Evolutionary conservation across 2,113 vertebrate genomes (phyloP).

Genomic region (Tetraodon nigroviridis): DNA sequence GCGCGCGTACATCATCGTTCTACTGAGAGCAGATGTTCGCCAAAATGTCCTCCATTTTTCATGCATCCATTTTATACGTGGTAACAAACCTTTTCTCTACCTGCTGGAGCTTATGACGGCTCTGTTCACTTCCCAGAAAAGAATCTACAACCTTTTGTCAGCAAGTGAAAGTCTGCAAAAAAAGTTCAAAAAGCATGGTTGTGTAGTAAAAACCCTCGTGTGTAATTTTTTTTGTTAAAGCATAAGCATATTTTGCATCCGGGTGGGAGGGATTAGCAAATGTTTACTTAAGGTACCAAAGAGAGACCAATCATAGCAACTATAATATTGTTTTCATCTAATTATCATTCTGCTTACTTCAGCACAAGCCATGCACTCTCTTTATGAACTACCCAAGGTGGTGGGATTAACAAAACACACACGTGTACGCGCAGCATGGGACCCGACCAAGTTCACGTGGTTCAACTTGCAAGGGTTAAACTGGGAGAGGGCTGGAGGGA

Average conservation of each 20-base stretch:
- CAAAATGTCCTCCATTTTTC: constrained; percentile 25
- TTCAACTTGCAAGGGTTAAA: constrained; percentile 19
- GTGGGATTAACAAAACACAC: not conserved
- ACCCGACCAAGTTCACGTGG: constrained; percentile 11
- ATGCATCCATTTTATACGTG: constrained; percentile 2
- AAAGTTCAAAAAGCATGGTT: no score
- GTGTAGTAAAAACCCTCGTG: not conserved
- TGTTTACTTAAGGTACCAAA: constrained; percentile 4
- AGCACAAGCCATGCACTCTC: not conserved
- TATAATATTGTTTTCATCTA: constrained; percentile 3
- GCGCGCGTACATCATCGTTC: constrained; percentile 49
- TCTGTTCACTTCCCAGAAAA: no score
- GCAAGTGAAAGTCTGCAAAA: no score
- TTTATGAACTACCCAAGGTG: not conserved
- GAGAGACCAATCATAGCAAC: constrained; percentile 2
- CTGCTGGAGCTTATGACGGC: no score
- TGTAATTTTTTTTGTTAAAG: not conserved
- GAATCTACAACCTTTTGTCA: no score
- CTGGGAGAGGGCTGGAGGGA: constrained; percentile 8
- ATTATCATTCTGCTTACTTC: constrained; percentile 3
- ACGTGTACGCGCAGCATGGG: not conserved
- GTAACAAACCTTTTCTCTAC: not conserved
- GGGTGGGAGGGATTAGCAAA: no score
- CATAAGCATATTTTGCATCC: no score
- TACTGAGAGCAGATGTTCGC: constrained; percentile 40